Percentiles rank a stretch among this genome's conserved stretches.
Evolutionary conservation across 2,888 invertebrate genomes (phyloP).

Genomic region (Chrysotoxum bicinctum): DNA sequence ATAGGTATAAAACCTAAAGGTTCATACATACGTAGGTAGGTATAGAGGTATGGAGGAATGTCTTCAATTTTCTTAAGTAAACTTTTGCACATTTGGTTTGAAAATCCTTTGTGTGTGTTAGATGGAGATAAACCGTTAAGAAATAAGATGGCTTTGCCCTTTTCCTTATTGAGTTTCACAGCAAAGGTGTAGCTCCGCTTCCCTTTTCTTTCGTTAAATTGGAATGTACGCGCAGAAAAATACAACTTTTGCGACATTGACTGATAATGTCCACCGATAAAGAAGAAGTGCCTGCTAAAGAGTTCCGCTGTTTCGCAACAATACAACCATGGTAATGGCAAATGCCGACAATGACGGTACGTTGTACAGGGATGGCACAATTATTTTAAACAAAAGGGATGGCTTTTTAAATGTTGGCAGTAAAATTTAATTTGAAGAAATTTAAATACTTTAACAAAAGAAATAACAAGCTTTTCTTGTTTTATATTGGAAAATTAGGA

Average conservation of each 20-base stretch:
- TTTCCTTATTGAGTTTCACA: neutral
- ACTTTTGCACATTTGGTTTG: constrained; percentile 46
- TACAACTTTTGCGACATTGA: constrained; percentile 51
- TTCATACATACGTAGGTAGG: neutral
- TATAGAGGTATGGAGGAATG: neutral
- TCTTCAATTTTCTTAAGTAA: constrained; percentile 68
- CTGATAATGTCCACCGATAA: constrained; percentile 64
- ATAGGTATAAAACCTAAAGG: neutral
- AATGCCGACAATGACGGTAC: neutral
- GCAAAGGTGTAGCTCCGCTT: neutral
- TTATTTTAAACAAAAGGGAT: neutral
- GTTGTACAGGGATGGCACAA: neutral
- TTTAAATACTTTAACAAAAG: too few relatives aligned
- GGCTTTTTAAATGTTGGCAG: neutral
- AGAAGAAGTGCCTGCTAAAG: constrained; percentile 10
- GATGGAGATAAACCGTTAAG: constrained; percentile 21
- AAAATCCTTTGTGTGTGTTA: constrained; percentile 21
- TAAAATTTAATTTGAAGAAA: too few relatives aligned
- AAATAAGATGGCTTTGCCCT: neutral
- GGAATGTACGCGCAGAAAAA: neutral
- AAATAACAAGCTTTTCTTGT: too few relatives aligned
- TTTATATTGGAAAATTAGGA: too few relatives aligned
- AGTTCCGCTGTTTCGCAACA: constrained; percentile 9
- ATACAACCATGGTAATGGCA: neutral
- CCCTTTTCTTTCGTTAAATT: neutral